Evolutionary conservation across 2,113 vertebrate species (phyloP), one percentile per base, ranked within the genome.

Genomic region (Lipophrys pholis): DNA sequence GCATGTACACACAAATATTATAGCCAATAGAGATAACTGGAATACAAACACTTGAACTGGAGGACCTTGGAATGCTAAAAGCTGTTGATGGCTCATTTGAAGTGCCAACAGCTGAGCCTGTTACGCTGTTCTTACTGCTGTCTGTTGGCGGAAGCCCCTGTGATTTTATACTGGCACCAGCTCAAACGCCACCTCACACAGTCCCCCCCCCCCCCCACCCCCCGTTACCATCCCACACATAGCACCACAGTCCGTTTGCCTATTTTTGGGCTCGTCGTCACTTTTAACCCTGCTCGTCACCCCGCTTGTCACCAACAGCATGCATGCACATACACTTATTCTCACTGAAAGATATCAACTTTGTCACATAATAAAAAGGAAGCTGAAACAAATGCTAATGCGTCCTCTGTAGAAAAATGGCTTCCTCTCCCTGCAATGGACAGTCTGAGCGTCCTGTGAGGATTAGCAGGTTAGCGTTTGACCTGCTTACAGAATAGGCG

Each of bases 81-180:
- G 86, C 80, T 87, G 91, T 90, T 89, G 87, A 91, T 87, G 84
- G 89, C 91, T 92, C 85, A 88, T 92, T 91, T 88, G 86, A 87
- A 88, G 90, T 83, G 87, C 82, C 90, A 89, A 90, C 91, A 92
- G 92, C 90, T 92, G 92, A 90, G 69, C 66, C 80, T 65, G 81
- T 75, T 84, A 70, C 40, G 41, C 78, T 76, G 66, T 58, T 83
- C 83, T 83, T 83, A 42, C 74, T 61, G 65, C 74, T 78, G 72
- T 81, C 82, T 80, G 69, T 78, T 82, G 83, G 88, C 84, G 49
- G 83, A 83, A 86, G 81, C 85, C 81, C 43, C 67, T 79, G 80
- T 86, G 89, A 91, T 88, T 87, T 90, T 86, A 89, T 83, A 73
- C 83, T 90, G 90, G 90, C 89, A 89, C 77, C 86, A 76, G 69